A percentile compares a stretch with the other conserved stretches of the same genome.
phyloP scores from a whole-genome alignment of 1,140 invertebrate genomes.

The Amyelois transitella region DNA sequence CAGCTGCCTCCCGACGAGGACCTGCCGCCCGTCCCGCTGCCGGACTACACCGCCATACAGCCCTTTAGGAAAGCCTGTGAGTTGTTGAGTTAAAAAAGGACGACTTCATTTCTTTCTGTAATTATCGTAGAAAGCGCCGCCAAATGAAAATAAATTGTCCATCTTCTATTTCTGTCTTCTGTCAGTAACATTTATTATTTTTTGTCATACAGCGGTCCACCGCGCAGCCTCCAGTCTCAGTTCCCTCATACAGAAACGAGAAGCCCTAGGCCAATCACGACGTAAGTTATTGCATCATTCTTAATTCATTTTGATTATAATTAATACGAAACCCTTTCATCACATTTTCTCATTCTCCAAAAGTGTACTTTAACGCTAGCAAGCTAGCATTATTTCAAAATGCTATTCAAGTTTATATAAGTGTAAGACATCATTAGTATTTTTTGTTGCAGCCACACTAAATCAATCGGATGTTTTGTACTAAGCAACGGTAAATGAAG shows the following conservation, averaged over 20 bases:
- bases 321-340: not conserved
- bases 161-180: not conserved
- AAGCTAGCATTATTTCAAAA: no score
- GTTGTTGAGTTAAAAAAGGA: slow-evolving; percentile 7
- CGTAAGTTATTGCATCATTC: slow-evolving; percentile 30
- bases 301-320: not conserved
- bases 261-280: slow-evolving; percentile 24
- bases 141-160: not conserved
- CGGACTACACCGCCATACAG: slow-evolving; percentile 48
- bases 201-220: slow-evolving; percentile 38
- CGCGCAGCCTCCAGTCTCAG: slow-evolving; percentile 46
- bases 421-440: slow-evolving; percentile 6
- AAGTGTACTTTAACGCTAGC: not conserved
- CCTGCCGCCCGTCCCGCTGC: slow-evolving; percentile 51
- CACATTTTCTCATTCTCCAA: not conserved
- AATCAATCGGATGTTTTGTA: slow-evolving; percentile 46
- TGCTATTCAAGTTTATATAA: no score
- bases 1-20: slow-evolving; percentile 55
- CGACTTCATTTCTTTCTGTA: not conserved
- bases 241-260: slow-evolving; percentile 39
- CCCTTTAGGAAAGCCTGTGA: slow-evolving; percentile 50
- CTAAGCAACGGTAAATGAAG: no score
- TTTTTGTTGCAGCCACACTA: slow-evolving; percentile 36
- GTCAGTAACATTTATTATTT: not conserved
- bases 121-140: not conserved